phyloP scores from a whole-genome alignment of 2,113 vertebrate genomes.

The Piprites chloris region DNA sequence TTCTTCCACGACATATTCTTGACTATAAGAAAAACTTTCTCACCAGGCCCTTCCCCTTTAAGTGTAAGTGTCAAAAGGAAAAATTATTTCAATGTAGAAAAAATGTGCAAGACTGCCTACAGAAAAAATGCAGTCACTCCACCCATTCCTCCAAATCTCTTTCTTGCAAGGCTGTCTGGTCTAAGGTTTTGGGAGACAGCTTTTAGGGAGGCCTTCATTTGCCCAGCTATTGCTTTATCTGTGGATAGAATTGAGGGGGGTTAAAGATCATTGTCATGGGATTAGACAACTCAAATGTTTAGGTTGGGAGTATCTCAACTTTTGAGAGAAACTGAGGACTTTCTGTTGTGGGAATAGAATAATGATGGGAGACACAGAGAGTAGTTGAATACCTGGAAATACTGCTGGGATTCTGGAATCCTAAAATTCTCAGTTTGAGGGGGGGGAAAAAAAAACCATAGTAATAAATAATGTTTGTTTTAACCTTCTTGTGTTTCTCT shows the following conservation, averaged over 20 bases:
- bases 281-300: neutral
- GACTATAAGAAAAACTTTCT: neutral
- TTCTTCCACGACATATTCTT: neutral
- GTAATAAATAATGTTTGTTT: slow-evolving; percentile 30
- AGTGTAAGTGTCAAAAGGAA: neutral
- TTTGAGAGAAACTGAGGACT: neutral
- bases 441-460: neutral
- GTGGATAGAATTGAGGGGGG: neutral
- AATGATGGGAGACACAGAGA: neutral
- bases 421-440: neutral
- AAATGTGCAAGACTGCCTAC: neutral
- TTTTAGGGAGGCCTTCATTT: neutral
- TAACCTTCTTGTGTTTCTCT: slow-evolving; percentile 26
- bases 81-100: neutral
- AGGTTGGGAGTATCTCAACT: neutral
- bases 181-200: neutral
- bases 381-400: neutral
- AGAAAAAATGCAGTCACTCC: neutral
- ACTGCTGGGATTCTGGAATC: neutral
- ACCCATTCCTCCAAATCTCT: neutral
- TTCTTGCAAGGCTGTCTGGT: neutral
- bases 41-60: neutral
- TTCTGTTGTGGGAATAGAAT: neutral
- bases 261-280: neutral
- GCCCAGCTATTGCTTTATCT: neutral